phyloP scores from a whole-genome alignment of 2,113 vertebrate genomes.

The Embiotoca jacksoni region DNA sequence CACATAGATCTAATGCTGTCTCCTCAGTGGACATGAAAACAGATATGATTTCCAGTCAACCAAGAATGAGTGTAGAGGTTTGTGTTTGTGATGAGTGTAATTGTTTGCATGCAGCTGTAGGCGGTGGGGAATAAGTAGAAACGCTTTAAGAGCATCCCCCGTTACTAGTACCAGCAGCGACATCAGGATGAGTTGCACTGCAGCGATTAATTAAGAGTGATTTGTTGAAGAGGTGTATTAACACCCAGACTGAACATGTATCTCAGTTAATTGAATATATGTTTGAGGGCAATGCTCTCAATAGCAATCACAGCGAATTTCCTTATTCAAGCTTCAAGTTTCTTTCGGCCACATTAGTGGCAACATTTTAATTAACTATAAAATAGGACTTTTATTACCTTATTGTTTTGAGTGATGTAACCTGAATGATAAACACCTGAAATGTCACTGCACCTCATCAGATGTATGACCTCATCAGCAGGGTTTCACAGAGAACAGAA shows the following conservation, averaged over 20 bases:
- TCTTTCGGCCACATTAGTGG: neutral
- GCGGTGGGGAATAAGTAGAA: too few species aligned
- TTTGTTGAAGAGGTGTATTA: constrained; percentile 20
- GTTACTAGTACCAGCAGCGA: neutral
- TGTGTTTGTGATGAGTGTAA: neutral
- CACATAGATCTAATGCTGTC: too few species aligned
- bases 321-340: neutral
- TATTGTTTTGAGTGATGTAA: neutral
- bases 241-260: constrained; percentile 11
- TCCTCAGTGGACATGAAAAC: neutral
- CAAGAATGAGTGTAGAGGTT: neutral
- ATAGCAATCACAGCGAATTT: neutral
- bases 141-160: neutral
- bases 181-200: constrained; percentile 10
- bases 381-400: neutral
- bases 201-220: neutral
- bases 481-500: constrained; percentile 6
- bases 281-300: constrained; percentile 1
- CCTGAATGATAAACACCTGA: too few species aligned
- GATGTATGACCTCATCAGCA: too few species aligned
- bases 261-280: constrained; percentile 14
- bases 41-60: neutral
- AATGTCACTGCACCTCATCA: neutral
- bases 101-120: neutral
- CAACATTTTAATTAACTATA: constrained; percentile 5